Conservation (phyloP, 2,888 invertebrate species). For the Microctonus aethiopoides region DNA sequence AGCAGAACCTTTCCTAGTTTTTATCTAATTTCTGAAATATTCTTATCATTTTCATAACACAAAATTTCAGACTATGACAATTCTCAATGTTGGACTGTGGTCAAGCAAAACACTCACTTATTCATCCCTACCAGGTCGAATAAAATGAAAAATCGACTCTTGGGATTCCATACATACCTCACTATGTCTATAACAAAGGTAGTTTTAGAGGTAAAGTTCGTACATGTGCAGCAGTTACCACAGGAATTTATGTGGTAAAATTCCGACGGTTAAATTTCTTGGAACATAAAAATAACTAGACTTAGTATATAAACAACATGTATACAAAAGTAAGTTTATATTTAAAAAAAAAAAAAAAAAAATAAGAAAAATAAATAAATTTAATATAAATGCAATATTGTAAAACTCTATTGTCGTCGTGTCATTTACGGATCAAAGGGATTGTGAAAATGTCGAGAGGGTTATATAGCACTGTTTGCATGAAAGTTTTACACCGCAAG, state of each 20-base stretch:
- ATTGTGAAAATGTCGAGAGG: neutral
- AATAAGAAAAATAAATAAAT: too few relatives aligned
- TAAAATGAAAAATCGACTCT: neutral
- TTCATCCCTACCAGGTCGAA: too few relatives aligned
- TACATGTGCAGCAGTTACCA: neutral
- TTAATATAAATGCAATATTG: neutral
- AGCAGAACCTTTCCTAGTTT: too few relatives aligned
- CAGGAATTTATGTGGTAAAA: conserved; percentile 32
- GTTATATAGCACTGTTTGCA: conserved; percentile 22
- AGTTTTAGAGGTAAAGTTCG: neutral
- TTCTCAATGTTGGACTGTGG: too few relatives aligned
- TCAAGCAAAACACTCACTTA: neutral
- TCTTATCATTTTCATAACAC: neutral
- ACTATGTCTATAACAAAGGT: neutral
- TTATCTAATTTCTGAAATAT: neutral
- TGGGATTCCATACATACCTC: neutral
- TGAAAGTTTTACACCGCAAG: conserved; percentile 35
- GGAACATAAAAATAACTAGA: neutral
- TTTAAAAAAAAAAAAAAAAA: neutral
- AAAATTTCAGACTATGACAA: neutral
- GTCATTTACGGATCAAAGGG: conserved; percentile 28
- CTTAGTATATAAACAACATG: neutral
- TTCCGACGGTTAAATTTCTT: conserved; percentile 25
- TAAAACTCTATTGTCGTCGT: neutral
- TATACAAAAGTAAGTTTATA: neutral